phyloP scores from a whole-genome alignment of 2,113 vertebrate species.

The Ochotona princeps region DNA sequence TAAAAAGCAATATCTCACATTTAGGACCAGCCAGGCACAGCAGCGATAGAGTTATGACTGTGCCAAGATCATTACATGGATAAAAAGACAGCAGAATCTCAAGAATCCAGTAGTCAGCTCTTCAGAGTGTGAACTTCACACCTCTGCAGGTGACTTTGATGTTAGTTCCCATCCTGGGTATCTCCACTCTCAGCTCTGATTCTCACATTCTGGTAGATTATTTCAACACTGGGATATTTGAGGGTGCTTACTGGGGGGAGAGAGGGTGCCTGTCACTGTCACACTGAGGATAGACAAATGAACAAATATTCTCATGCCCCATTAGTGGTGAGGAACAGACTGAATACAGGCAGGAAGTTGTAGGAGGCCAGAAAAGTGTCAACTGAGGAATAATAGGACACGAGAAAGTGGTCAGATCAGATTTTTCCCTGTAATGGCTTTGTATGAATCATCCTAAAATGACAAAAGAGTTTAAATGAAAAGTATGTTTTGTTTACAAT shows the following conservation, averaged over 20 bases:
- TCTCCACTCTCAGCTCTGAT: background rate
- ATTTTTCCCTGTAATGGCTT: background rate
- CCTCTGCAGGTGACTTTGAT: slow-evolving; percentile 64
- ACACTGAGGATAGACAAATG: background rate
- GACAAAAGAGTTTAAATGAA: background rate
- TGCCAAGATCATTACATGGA: slow-evolving; percentile 48
- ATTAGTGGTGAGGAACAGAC: background rate
- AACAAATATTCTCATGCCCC: background rate
- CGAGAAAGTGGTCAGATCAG: background rate
- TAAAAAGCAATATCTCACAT: slow-evolving; percentile 61
- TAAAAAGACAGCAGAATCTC: slow-evolving; percentile 61
- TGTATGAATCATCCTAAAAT: background rate
- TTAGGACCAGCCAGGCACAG: slow-evolving; percentile 25
- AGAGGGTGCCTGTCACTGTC: slow-evolving; percentile 14
- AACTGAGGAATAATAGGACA: background rate
- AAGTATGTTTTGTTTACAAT: background rate
- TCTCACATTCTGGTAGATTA: slow-evolving; percentile 19
- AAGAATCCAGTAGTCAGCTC: slow-evolving; percentile 65
- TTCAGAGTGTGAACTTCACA: background rate
- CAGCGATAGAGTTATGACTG: slow-evolving; percentile 66
- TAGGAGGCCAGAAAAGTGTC: background rate
- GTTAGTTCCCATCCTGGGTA: background rate
- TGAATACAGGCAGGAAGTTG: background rate
- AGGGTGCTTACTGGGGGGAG: background rate
- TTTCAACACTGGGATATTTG: background rate